Conservation (phyloP, 2,888 invertebrate genomes). For the Hirudinaria manillensis region DNA sequence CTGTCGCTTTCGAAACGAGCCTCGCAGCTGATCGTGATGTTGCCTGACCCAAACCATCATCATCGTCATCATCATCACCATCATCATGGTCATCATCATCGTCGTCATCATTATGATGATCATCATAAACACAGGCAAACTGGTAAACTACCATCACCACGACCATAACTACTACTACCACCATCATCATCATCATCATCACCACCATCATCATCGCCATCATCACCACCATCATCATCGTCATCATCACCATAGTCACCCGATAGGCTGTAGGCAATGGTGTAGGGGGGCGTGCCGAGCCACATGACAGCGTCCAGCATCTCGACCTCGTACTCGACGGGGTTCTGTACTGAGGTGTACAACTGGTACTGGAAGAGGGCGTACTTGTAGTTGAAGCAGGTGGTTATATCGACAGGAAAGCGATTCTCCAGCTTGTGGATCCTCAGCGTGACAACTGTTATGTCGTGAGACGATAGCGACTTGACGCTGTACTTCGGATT, state of each 20-base stretch:
- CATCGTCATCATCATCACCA: slow-evolving; percentile 3
- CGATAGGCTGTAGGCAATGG: neutral
- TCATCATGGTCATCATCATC: neutral
- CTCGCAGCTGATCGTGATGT: slow-evolving; percentile 17
- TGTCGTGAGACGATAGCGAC: slow-evolving; percentile 1
- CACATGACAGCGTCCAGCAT: slow-evolving; percentile 14
- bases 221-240: slow-evolving; percentile 23
- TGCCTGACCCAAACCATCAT: slow-evolving; percentile 1
- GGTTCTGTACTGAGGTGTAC: neutral
- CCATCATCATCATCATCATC: slow-evolving; percentile 23
- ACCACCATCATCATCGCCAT: slow-evolving; percentile 23
- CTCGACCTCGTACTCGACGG: neutral
- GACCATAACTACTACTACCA: slow-evolving; percentile 18
- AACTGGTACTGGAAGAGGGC: slow-evolving; percentile 22
- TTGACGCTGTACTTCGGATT: slow-evolving; percentile 6
- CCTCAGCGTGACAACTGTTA: slow-evolving; percentile 6
- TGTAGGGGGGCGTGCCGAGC: neutral
- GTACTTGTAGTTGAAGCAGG: slow-evolving; percentile 19
- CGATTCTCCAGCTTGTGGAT: neutral
- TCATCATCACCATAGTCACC: neutral
- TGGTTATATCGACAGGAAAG: slow-evolving; percentile 19
- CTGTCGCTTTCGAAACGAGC: slow-evolving; percentile 11
- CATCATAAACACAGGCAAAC: neutral
- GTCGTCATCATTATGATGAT: neutral
- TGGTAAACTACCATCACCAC: too few species aligned